These are phyloP conservation scores for Formica exsecta DNA, from an alignment of 1,140 invertebrate species.

Conservation along the genomic window DNA sequence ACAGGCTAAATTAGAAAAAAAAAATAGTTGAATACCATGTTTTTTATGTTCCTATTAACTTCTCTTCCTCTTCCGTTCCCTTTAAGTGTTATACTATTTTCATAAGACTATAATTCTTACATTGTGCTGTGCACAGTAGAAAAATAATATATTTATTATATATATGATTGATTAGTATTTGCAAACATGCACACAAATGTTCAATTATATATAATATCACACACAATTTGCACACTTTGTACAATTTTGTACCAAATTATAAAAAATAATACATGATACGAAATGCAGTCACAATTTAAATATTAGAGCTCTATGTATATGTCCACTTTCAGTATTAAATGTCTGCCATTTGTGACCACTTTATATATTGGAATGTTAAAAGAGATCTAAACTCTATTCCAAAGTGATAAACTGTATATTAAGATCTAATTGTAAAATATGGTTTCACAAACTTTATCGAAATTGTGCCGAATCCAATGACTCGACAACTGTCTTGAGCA, in stretches of 20 bases:
- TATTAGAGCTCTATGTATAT: not conserved
- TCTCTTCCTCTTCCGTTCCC: not conserved
- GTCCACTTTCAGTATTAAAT: too few species aligned
- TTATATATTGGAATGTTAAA: not conserved
- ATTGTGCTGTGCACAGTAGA: not conserved
- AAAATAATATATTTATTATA: slow-evolving; percentile 25
- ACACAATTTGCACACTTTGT: not conserved
- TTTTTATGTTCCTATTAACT: not conserved
- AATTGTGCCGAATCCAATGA: slow-evolving; percentile 83
- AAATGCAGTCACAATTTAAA: not conserved
- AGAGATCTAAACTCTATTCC: not conserved
- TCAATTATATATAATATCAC: slow-evolving; percentile 20
- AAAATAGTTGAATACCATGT: slow-evolving; percentile 11
- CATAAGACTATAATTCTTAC: not conserved
- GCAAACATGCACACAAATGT: not conserved
- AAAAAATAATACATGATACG: not conserved
- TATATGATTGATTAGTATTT: slow-evolving; percentile 4
- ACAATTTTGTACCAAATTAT: not conserved
- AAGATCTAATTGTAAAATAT: not conserved
- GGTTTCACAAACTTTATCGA: slow-evolving; percentile 69
- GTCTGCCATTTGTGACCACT: too few species aligned
- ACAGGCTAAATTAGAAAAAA: slow-evolving; percentile 57
- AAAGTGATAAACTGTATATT: slow-evolving; percentile 7
- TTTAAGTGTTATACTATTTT: not conserved
- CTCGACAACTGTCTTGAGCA: slow-evolving; percentile 84